Evolutionary conservation across 2,888 invertebrate genomes (phyloP), one percentile per base, ranked within the genome.

Genomic region (Parnassius glacialis): DNA sequence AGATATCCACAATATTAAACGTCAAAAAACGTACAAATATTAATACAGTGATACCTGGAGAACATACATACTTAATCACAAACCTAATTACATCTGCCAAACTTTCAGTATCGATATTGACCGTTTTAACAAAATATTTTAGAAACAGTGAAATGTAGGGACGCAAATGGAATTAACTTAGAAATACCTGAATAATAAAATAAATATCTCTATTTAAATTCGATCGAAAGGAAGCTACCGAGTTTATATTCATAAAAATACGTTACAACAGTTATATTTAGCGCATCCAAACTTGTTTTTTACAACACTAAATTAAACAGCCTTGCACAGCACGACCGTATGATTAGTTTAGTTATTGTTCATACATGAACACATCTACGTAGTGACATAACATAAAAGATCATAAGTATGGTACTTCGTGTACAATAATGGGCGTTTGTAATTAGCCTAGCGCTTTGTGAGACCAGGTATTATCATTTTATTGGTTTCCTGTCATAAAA

Each of bases 401-500:
- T 57, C 57, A 41, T 52, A 61, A 57, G 45, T 52, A 47, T 53
- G 53, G 61, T 64, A 61, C 64, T 60, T 58, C 58, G 61, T 60
- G 52, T 54, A 61, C 58, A 65, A 66, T 65, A 72, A 72, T 71
- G 64, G 69, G 54, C 54, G 64, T 60, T 55, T 63, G 70, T 69
- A 71, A 73, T 89, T 87, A 89, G 74, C 78, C 76, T 78, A 76
- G 74, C 71, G 77, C 83, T 84, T 86, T 85, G 84, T 84, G 75
- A 76, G 76, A 73, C 80, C 82, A 83, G 79, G 84, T 82, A 85
- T 81, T 82, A 87, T 85, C 79, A 79, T 85, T 88, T 88, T 87
- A 88, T 82, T 78, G 78, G 86, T 88, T 89, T 87, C 86, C 88
- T 80, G 88, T 85, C 86, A 82, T 89, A 87, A 89, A 90, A 79